phyloP scores from a whole-genome alignment of 2,113 vertebrate genomes.

The Accipiter virgatus region DNA sequence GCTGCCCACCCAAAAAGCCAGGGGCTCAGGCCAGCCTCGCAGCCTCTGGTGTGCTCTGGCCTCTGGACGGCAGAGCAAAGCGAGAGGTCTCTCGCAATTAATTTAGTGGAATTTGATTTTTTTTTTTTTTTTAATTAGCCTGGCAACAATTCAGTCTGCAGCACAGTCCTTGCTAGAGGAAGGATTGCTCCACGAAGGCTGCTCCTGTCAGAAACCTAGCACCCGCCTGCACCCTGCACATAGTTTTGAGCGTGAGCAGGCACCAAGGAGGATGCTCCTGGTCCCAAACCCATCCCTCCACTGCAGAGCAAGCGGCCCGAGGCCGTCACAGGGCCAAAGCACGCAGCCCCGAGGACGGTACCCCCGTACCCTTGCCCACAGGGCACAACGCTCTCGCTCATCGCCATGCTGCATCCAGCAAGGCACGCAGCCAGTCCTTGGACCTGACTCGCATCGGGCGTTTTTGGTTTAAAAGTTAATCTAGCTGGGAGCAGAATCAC shows the following conservation, averaged over 20 bases:
- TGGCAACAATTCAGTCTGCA: background rate
- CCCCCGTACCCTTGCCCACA: no score
- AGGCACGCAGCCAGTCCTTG: background rate
- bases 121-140: no score
- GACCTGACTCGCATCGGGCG: background rate
- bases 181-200: background rate
- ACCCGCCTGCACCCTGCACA: background rate
- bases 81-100: background rate
- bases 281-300: background rate
- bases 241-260: rapidly evolving
- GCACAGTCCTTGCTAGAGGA: background rate
- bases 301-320: rapidly evolving
- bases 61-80: background rate
- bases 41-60: background rate
- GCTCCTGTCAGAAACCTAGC: background rate
- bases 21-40: rapidly evolving
- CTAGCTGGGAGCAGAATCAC: background rate
- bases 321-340: background rate
- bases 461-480: background rate
- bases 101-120: background rate
- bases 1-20: background rate
- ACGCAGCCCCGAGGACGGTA: rapidly evolving
- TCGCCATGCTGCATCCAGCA: rapidly evolving
- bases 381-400: rapidly evolving
- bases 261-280: background rate